These are phyloP conservation scores for Diorhabda carinulata DNA, from an alignment of 1,140 invertebrate genomes.

Conservation along the genomic window DNA sequence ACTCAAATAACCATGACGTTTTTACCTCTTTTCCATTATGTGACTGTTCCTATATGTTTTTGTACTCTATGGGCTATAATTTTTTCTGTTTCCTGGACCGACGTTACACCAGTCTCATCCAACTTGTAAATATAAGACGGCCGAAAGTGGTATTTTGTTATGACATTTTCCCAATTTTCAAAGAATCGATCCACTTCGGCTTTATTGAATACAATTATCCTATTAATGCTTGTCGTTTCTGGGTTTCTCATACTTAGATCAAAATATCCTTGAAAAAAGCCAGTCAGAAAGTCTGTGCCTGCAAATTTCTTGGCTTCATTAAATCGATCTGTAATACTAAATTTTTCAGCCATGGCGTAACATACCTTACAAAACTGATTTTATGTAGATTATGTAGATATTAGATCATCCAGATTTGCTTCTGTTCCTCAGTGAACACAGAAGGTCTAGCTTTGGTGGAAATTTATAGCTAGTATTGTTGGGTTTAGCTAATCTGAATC, in stretches of 20 bases:
- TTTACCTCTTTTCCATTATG: constrained; percentile 42
- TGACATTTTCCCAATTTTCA: constrained; percentile 38
- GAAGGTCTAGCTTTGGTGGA: constrained; percentile 2
- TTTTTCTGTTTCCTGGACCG: constrained; percentile 47
- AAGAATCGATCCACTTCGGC: constrained; percentile 44
- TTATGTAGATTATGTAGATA: constrained; percentile 5
- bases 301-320: constrained; percentile 5
- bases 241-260: constrained; percentile 31
- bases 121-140: constrained; percentile 46
- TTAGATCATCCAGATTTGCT: constrained; percentile 7
- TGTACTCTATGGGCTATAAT: constrained; percentile 45
- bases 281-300: background rate
- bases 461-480: constrained; percentile 9
- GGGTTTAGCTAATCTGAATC: background rate
- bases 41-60: constrained; percentile 49
- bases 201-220: constrained; percentile 41
- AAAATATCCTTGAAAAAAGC: background rate
- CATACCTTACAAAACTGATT: constrained; percentile 6
- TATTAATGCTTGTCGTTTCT: constrained; percentile 45
- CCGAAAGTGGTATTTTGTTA: constrained; percentile 42
- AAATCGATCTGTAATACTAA: constrained; percentile 7
- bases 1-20: background rate
- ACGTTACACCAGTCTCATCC: constrained; percentile 49
- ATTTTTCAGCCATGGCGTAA: constrained; percentile 8
- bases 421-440: constrained; percentile 10